These are phyloP conservation scores for Poeciliopsis paucimaculata DNA, from an alignment of 2,797 vertebrate species.

Conservation along the genomic window DNA sequence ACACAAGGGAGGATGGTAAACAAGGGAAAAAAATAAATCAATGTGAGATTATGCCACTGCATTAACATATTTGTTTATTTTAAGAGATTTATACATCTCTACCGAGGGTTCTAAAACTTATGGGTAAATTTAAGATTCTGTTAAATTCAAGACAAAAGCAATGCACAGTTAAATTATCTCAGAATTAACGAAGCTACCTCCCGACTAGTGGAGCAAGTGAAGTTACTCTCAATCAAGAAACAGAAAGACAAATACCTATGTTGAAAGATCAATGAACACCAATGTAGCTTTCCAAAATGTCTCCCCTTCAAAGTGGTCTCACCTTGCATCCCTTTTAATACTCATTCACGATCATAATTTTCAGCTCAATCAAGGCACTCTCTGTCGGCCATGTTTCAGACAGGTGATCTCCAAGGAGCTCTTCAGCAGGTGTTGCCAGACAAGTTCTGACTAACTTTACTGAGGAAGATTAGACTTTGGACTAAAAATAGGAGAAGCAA, in stretches of 20 bases:
- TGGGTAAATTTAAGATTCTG: background rate
- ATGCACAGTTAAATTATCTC: background rate
- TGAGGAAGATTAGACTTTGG: constrained; percentile 69
- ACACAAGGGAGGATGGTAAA: background rate
- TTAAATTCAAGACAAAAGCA: background rate
- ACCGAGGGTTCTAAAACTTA: background rate
- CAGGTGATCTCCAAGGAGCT: constrained; percentile 75
- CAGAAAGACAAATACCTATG: constrained; percentile 22
- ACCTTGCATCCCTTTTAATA: constrained; percentile 45
- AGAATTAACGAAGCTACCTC: constrained; percentile 1
- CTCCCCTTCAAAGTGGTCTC: constrained; percentile 48
- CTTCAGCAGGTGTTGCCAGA: constrained; percentile 78
- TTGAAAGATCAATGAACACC: constrained; percentile 39
- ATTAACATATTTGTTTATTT: background rate
- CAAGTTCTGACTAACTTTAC: constrained; percentile 77
- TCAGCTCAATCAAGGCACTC: constrained; percentile 61
- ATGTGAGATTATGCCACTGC: background rate
- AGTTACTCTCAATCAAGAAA: constrained; percentile 24
- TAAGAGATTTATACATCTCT: background rate
- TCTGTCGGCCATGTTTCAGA: constrained; percentile 61
- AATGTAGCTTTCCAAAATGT: constrained; percentile 25
- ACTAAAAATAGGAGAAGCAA: constrained; percentile 83
- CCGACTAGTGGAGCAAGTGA: constrained; percentile 11
- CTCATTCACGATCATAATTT: constrained; percentile 49
- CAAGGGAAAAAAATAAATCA: background rate